Conservation (phyloP, 2,888 invertebrate genomes). For the Chloromyia formosa region DNA sequence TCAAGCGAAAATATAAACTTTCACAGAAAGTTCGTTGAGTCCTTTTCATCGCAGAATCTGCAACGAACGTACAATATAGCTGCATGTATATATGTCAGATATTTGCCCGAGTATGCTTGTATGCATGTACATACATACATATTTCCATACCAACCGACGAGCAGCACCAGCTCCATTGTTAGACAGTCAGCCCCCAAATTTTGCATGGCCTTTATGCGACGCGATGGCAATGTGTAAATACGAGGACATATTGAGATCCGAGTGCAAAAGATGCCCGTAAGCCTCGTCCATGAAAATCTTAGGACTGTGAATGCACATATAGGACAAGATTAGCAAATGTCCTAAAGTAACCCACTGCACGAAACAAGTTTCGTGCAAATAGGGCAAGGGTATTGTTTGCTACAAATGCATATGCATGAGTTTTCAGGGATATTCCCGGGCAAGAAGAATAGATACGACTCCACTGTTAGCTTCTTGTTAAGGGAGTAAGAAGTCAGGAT, state of each 20-base stretch:
- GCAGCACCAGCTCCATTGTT: too few relatives aligned
- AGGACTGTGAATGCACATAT: neutral
- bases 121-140: too few relatives aligned
- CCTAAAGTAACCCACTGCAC: neutral
- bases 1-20: constrained; percentile 7
- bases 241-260: too few relatives aligned
- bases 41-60: constrained; percentile 13
- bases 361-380: neutral
- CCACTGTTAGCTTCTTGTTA: constrained; percentile 12
- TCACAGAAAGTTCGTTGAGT: constrained; percentile 12
- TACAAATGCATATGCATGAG: constrained; percentile 20
- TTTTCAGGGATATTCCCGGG: neutral
- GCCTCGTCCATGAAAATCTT: neutral
- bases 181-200: too few relatives aligned
- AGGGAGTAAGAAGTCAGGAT: neutral
- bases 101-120: too few relatives aligned
- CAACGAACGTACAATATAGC: neutral
- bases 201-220: too few relatives aligned
- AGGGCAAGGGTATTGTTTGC: constrained; percentile 30
- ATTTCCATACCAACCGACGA: too few relatives aligned
- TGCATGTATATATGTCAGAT: too few relatives aligned
- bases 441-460: neutral
- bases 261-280: too few relatives aligned
- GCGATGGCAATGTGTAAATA: too few relatives aligned
- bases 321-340: constrained; percentile 27